Conservation (phyloP, 1,140 invertebrate genomes). For the Ruditapes philippinarum region DNA sequence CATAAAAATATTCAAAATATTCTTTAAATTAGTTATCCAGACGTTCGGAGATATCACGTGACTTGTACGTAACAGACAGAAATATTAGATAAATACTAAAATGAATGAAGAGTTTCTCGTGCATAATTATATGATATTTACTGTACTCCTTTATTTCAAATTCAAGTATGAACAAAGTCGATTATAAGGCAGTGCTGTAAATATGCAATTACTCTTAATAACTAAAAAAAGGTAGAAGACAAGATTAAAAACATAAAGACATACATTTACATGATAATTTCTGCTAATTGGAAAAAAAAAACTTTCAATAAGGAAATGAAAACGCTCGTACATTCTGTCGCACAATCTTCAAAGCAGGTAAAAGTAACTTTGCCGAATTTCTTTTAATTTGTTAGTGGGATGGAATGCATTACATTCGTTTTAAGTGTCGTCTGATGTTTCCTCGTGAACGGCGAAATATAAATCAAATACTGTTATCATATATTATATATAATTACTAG, state of each 20-base stretch:
- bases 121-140: too few relatives aligned
- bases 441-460: slow-evolving; percentile 17
- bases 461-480: slow-evolving; percentile 51
- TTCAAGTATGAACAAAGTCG: too few relatives aligned
- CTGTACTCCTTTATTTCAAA: too few relatives aligned
- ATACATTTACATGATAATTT: neutral
- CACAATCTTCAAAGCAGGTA: neutral
- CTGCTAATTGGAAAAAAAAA: neutral
- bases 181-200: too few relatives aligned
- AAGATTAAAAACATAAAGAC: neutral
- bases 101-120: too few relatives aligned
- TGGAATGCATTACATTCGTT: slow-evolving; percentile 11
- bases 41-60: neutral
- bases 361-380: neutral
- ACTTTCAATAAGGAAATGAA: neutral
- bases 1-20: neutral
- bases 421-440: slow-evolving; percentile 2
- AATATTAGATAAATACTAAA: neutral
- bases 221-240: too few relatives aligned
- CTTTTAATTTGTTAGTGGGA: slow-evolving; percentile 30
- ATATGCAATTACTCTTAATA: too few relatives aligned
- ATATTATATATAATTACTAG: slow-evolving; percentile 56
- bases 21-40: neutral
- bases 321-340: neutral
- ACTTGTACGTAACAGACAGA: neutral